Conservation (phyloP, 92 coral and sea anemone genomes). For the Desmophyllum pertusum region DNA sequence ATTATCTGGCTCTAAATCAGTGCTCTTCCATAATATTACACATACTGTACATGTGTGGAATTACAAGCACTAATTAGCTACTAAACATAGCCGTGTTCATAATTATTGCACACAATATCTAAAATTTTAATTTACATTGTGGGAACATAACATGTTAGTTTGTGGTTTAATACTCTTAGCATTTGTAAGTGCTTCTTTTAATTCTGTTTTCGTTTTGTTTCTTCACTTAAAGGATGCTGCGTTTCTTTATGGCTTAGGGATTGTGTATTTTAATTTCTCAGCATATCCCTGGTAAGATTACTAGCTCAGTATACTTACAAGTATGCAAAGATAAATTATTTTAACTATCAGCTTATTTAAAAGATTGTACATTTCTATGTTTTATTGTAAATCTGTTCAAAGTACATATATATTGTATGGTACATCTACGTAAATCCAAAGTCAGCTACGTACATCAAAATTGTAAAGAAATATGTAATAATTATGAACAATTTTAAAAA, state of each 20-base stretch:
- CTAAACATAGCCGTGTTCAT: not conserved
- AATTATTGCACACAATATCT: not conserved
- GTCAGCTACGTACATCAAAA: too few species aligned
- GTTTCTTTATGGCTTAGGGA: slow-evolving; percentile 94
- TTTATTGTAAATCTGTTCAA: too few species aligned
- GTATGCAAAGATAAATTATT: not conserved
- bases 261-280: slow-evolving; percentile 91
- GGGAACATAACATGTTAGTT: not conserved
- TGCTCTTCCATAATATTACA: not conserved
- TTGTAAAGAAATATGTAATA: too few species aligned
- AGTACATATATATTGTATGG: too few species aligned
- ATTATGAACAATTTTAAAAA: too few species aligned
- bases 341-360: not conserved
- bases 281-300: slow-evolving; percentile 92
- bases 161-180: not conserved
- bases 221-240: slow-evolving; percentile 87
- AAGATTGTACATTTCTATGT: not conserved
- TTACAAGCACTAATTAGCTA: not conserved
- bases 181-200: slow-evolving; percentile 2
- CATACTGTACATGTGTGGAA: not conserved
- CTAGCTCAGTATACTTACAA: not conserved
- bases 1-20: not conserved
- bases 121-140: not conserved
- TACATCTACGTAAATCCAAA: too few species aligned
- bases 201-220: slow-evolving; percentile 13